Evolutionary conservation across 2,113 vertebrate genomes (phyloP).

Genomic region (Hylia prasina): DNA sequence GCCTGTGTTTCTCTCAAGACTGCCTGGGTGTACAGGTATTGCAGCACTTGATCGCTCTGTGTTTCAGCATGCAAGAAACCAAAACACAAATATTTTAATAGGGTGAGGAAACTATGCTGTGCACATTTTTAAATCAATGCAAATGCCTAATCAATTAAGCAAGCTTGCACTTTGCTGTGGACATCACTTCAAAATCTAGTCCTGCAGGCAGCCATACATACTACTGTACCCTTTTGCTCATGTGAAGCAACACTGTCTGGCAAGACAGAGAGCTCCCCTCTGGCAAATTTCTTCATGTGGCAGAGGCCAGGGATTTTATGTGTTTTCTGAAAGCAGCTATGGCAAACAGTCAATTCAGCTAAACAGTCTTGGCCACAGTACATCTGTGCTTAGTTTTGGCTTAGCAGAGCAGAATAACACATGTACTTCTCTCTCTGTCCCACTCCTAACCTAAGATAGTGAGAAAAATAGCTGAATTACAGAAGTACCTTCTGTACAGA

Average conservation of each 20-base stretch:
- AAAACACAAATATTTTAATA: neutral
- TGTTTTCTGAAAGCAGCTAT: slow-evolving; percentile 17
- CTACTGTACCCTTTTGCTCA: neutral
- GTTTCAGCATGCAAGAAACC: neutral
- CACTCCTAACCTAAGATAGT: neutral
- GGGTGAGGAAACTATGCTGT: neutral
- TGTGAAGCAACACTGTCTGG: neutral
- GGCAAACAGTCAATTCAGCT: slow-evolving; percentile 31
- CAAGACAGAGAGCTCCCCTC: neutral
- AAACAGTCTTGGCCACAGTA: neutral
- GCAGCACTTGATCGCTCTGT: neutral
- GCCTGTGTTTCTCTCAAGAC: neutral
- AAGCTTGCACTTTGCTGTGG: neutral
- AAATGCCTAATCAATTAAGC: neutral
- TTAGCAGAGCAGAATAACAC: slow-evolving; percentile 39
- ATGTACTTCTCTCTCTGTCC: slow-evolving; percentile 13
- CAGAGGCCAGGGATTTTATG: neutral
- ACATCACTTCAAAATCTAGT: neutral
- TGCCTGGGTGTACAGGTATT: neutral
- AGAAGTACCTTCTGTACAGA: slow-evolving; percentile 37
- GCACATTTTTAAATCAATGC: neutral
- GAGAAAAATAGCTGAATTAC: slow-evolving; percentile 52
- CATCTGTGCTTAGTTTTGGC: slow-evolving; percentile 46
- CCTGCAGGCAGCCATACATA: neutral
- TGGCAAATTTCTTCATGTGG: neutral